Conservation (phyloP, 2,797 vertebrate genomes). For the Myotis pilosus region DNA sequence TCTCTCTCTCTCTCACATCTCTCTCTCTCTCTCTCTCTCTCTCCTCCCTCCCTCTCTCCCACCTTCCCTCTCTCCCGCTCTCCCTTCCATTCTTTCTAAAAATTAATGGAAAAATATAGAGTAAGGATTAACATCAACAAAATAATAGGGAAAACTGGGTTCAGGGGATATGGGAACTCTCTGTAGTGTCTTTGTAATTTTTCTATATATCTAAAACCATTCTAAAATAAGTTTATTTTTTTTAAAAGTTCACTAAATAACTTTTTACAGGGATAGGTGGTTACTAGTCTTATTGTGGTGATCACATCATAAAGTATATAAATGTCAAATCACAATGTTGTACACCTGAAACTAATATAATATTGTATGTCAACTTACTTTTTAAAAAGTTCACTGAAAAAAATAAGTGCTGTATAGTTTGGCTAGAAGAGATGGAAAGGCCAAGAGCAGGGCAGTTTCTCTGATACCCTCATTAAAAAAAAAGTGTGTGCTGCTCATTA, state of each 20-base stretch:
- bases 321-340: neutral
- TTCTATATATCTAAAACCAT: constrained; percentile 30
- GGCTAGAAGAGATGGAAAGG: constrained; percentile 13
- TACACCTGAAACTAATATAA: neutral
- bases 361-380: neutral
- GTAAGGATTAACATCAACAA: too few species aligned
- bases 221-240: neutral
- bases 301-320: neutral
- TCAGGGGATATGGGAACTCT: neutral
- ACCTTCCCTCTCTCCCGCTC: too few species aligned
- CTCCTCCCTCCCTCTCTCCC: too few species aligned
- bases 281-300: neutral
- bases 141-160: neutral
- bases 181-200: neutral
- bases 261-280: neutral
- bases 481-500: too few species aligned
- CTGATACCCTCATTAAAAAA: too few species aligned
- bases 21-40: too few species aligned
- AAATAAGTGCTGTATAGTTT: neutral
- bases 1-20: too few species aligned
- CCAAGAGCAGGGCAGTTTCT: neutral
- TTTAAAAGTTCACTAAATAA: constrained; percentile 20
- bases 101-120: too few species aligned
- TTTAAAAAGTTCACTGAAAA: neutral
- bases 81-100: too few species aligned